These are phyloP conservation scores for Setipinna tenuifilis DNA, from an alignment of 2,797 vertebrate species.

Conservation along the genomic window DNA sequence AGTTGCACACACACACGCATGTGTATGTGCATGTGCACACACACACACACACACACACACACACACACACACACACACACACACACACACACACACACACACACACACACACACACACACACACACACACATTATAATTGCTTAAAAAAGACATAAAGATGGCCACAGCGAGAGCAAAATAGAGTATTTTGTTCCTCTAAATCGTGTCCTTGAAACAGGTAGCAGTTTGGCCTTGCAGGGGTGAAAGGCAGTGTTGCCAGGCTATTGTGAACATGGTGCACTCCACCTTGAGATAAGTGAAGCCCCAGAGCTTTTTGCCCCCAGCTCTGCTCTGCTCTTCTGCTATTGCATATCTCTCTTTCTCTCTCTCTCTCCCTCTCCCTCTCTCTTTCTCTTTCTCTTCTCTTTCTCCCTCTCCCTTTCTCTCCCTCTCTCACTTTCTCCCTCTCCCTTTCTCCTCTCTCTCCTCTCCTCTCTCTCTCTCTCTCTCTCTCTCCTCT, in stretches of 20 bases:
- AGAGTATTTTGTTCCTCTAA: not conserved
- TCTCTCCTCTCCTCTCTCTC: conserved; percentile 15
- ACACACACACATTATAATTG: not conserved
- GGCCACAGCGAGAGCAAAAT: not conserved
- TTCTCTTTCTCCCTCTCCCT: conserved; percentile 19
- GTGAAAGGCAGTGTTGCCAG: conserved; percentile 48
- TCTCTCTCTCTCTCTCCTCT: not conserved
- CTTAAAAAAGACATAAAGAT: not conserved
- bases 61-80: too few species aligned
- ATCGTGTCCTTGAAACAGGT: conserved; percentile 18
- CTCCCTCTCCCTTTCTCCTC: conserved; percentile 23
- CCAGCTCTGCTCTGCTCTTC: not conserved
- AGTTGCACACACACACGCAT: not conserved
- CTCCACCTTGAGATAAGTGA: conserved; percentile 53
- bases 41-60: too few species aligned
- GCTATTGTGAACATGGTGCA: conserved; percentile 48
- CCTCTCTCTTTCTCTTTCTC: not conserved
- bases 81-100: not conserved
- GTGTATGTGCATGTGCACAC: too few species aligned
- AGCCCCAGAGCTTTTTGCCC: conserved; percentile 25
- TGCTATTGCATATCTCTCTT: not conserved
- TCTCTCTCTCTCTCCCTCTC: conserved; percentile 9
- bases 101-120: not conserved
- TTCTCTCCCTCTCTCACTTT: not conserved
- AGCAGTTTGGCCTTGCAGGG: conserved; percentile 51